phyloP scores from a whole-genome alignment of 2,888 invertebrate species.

The Caradrina kadenii region DNA sequence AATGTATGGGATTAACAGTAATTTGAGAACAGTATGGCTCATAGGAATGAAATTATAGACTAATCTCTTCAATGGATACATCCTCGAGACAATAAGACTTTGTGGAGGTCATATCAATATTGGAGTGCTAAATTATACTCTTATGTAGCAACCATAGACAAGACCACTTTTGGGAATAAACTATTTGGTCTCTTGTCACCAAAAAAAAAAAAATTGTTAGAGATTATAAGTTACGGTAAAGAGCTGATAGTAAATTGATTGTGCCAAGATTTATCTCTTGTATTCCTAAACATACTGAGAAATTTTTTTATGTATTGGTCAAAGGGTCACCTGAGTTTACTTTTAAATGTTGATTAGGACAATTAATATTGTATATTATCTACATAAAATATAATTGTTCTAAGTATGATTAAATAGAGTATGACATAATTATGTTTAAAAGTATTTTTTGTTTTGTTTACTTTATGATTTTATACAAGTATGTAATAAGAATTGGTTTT shows the following conservation, averaged over 20 bases:
- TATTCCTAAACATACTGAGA: no score
- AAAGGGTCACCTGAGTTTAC: neutral
- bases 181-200: neutral
- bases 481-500: no score
- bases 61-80: conserved; percentile 67
- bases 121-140: conserved; percentile 55
- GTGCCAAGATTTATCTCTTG: neutral
- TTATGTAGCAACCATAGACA: conserved; percentile 42
- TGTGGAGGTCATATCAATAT: conserved; percentile 70
- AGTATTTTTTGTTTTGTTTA: neutral
- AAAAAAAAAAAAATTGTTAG: neutral
- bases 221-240: neutral
- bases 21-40: conserved; percentile 16
- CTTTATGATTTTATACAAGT: neutral
- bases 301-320: neutral
- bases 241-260: neutral
- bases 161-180: conserved; percentile 12
- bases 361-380: neutral
- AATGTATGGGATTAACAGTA: neutral
- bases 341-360: neutral
- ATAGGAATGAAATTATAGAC: conserved; percentile 58
- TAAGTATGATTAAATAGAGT: neutral
- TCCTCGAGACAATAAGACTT: conserved; percentile 63
- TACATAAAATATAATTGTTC: neutral
- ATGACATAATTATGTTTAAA: neutral